phyloP scores from a whole-genome alignment of 2,797 vertebrate genomes.

The Denticeps clupeoides region DNA sequence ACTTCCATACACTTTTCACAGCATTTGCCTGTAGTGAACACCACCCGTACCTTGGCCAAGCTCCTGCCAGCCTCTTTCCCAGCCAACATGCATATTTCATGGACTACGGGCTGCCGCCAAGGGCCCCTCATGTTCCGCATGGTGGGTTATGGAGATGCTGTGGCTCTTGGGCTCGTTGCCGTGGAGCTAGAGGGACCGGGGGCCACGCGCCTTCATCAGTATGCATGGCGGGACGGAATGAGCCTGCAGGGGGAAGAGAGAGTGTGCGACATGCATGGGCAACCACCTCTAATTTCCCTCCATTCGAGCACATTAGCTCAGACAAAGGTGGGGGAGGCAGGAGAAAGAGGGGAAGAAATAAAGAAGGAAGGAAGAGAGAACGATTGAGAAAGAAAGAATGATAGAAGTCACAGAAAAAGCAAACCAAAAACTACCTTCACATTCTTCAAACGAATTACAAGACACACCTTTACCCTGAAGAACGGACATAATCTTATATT shows the following conservation, averaged over 20 bases:
- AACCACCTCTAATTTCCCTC: conserved; percentile 73
- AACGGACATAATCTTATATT: too few species aligned
- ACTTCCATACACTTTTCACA: background rate
- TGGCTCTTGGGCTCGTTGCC: conserved; percentile 25
- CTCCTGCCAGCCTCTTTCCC: background rate
- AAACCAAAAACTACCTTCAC: too few species aligned
- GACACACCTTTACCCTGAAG: too few species aligned
- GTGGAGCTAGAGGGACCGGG: conserved; percentile 48
- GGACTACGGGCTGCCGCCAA: conserved; percentile 53
- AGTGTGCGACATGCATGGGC: conserved; percentile 53
- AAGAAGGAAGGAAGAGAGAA: conserved; percentile 16
- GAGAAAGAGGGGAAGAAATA: background rate
- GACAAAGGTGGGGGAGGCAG: conserved; percentile 48
- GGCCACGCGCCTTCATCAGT: conserved; percentile 61
- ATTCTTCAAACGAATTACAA: too few species aligned
- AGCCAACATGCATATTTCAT: conserved; percentile 56
- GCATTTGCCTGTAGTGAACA: background rate
- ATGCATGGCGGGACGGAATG: conserved; percentile 58
- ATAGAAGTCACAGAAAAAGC: too few species aligned
- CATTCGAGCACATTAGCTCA: conserved; percentile 66
- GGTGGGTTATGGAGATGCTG: conserved; percentile 59
- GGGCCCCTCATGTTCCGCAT: conserved; percentile 59
- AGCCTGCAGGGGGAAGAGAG: conserved; percentile 47
- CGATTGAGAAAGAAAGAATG: conserved; percentile 17
- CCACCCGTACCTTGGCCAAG: background rate